phyloP scores from a whole-genome alignment of 2,888 invertebrate species.

The Tipula vernalis region DNA sequence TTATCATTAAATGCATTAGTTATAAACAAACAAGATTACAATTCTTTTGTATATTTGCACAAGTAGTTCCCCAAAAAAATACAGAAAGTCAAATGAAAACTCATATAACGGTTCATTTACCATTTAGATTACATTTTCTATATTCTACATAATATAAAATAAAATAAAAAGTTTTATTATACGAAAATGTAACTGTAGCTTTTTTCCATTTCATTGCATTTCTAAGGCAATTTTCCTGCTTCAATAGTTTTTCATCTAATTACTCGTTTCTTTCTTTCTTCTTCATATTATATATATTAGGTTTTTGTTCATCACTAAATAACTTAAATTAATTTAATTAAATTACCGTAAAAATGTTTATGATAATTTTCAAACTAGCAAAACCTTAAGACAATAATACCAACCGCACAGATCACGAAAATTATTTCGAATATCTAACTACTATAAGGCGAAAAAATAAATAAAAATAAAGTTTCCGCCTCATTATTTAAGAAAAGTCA shows the following conservation, averaged over 20 bases:
- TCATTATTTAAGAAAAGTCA: neutral
- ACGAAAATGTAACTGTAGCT: neutral
- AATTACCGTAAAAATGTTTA: neutral
- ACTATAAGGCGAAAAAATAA: too few relatives aligned
- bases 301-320: neutral
- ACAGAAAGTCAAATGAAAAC: neutral
- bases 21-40: neutral
- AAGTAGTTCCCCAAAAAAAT: neutral
- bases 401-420: neutral
- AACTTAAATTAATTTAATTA: neutral
- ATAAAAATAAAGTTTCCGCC: neutral
- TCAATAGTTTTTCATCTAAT: neutral
- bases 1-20: neutral
- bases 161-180: neutral
- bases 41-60: neutral
- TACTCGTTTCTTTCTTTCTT: neutral
- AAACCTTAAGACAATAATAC: neutral
- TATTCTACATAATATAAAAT: neutral
- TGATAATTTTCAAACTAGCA: neutral
- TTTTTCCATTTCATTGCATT: neutral
- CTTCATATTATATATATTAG: neutral
- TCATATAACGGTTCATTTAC: neutral
- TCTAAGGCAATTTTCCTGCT: neutral
- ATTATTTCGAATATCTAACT: neutral
- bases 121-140: neutral